phyloP scores from a whole-genome alignment of 2,888 invertebrate species.

The Serripes groenlandicus region DNA sequence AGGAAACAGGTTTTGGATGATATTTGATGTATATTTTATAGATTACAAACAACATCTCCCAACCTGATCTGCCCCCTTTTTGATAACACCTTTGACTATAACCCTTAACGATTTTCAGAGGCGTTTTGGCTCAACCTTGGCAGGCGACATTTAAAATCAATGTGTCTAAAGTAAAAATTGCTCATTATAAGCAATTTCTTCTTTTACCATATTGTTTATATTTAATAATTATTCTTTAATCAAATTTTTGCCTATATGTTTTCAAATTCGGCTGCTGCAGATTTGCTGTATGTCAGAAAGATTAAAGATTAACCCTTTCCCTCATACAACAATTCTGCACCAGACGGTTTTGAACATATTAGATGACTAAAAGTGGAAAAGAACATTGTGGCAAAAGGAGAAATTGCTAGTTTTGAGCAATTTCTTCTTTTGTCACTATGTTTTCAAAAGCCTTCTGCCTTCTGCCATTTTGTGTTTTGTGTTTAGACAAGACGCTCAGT shows the following conservation, averaged over 20 bases:
- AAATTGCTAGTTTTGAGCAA: background rate
- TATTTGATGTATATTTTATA: conserved; percentile 5
- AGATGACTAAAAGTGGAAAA: background rate
- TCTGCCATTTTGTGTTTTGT: too few species aligned
- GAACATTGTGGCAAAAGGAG: background rate
- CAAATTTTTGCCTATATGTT: too few species aligned
- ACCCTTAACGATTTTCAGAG: too few species aligned
- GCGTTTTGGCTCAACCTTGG: too few species aligned
- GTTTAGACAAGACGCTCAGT: too few species aligned
- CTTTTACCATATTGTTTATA: too few species aligned
- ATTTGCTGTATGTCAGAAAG: too few species aligned
- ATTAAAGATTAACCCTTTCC: background rate
- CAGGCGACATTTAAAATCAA: too few species aligned
- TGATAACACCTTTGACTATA: conserved; percentile 2
- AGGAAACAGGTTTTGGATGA: conserved; percentile 19
- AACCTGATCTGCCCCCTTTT: background rate
- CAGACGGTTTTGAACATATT: background rate
- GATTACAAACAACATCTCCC: background rate
- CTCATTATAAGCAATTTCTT: too few species aligned
- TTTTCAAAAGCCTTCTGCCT: background rate
- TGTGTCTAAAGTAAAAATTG: too few species aligned
- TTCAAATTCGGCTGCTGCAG: too few species aligned
- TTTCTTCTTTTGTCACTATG: background rate
- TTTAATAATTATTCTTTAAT: too few species aligned
- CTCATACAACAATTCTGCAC: background rate